phyloP scores from a whole-genome alignment of 2,797 vertebrate species.

The Oryzias dopingdopingensis region DNA sequence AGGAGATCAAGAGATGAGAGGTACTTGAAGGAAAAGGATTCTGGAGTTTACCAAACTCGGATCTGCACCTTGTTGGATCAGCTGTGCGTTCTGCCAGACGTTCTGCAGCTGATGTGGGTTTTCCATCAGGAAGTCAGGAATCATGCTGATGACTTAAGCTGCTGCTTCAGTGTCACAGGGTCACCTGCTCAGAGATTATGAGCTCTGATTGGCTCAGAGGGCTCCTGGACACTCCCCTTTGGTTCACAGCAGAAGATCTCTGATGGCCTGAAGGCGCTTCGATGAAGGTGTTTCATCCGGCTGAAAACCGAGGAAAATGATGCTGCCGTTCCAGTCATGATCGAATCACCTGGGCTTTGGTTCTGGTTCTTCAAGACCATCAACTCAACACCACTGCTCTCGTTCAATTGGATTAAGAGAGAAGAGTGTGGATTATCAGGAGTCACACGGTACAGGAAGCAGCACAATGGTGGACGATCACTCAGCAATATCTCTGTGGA shows the following conservation, averaged over 20 bases:
- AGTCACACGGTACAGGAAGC: slow-evolving; percentile 19
- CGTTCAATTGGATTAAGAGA: slow-evolving; percentile 60
- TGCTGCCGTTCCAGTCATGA: slow-evolving; percentile 1
- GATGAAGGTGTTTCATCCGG: background rate
- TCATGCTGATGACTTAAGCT: slow-evolving; percentile 40
- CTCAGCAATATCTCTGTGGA: background rate
- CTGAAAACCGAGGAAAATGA: no score
- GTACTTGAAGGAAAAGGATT: no score
- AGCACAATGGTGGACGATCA: slow-evolving; percentile 2
- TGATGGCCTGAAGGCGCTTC: background rate
- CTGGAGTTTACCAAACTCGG: no score
- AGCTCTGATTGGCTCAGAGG: slow-evolving; percentile 53
- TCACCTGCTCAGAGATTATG: slow-evolving; percentile 44
- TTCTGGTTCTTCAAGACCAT: background rate
- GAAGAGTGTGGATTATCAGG: slow-evolving; percentile 56
- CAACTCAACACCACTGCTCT: slow-evolving; percentile 3
- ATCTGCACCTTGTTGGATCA: background rate
- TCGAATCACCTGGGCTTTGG: background rate
- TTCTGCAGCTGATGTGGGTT: slow-evolving; percentile 4
- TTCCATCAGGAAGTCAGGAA: slow-evolving; percentile 12
- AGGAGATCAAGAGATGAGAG: background rate
- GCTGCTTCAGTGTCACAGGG: slow-evolving; percentile 18
- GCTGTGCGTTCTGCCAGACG: background rate
- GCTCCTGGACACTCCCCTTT: slow-evolving; percentile 31
- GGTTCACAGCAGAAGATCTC: slow-evolving; percentile 30